Base-by-base conservation (phyloP, 2,797 vertebrate species). In the Eurystomus glaucurus region DNA sequence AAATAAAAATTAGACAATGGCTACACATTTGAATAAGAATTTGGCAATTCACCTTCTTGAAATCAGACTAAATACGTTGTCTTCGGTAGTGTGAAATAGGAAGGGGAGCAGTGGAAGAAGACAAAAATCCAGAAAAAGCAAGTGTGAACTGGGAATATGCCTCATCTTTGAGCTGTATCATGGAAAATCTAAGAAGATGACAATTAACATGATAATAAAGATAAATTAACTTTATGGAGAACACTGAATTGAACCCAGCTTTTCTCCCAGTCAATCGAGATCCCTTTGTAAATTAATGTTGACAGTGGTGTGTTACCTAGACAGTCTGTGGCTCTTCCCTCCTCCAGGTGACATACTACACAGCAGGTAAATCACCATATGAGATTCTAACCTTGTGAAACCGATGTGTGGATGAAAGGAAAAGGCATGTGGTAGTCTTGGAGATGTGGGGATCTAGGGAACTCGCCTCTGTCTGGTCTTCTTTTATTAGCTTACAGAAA, bases 401-500 rank as follows among this genome's bases (percentile, higher is more conserved):
- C 5, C 7, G 33, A 35, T 48, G 15, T 2, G 1, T 41, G 20
- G 6, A 52, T 51, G 50, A 76, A 86, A 78, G 22, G 8, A 72
- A 19, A 31, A n/a, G 21, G 25, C 13, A 46, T 39, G 8, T 18
- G 35, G 25, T 62, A 10, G 10, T 28, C 31, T 16, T 1, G 3
- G 26, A 31, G 12, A 54, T 37, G 8, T 5, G 2, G 61, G 7
- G 12, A 54, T 22, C 14, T 64, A 61, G 8, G 46, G 23, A 79
- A 45, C 8, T 61, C 37, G 4, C 17, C 4, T 50, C 23, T 5
- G 5, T 58, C 9, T 41, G 58, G 8, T 41, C 18, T 29, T 65
- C 11, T 23, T 72, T 75, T 65, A 46, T 72, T 64, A 69, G 18
- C 65, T 76, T 35, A 69, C 35, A 80, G 35, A 51, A 95, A 66